These are phyloP conservation scores for Desoria tigrina DNA, from an alignment of 2,888 invertebrate species.

Conservation along the genomic window DNA sequence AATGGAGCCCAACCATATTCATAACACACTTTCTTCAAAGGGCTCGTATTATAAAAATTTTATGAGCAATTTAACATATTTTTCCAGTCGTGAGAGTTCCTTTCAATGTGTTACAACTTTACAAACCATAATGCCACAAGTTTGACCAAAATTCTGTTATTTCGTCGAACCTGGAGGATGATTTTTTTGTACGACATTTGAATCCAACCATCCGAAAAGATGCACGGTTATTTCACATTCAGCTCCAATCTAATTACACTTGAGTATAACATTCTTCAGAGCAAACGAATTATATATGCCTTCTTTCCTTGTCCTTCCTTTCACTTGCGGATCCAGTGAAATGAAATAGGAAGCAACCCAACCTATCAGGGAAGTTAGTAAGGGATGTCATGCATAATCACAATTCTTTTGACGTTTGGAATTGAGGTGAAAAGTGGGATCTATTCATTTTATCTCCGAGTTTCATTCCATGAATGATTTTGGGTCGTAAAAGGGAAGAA, in stretches of 20 bases:
- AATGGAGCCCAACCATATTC: slow-evolving; percentile 10
- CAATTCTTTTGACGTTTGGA: slow-evolving; percentile 1
- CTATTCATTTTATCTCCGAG: neutral
- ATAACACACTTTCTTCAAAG: slow-evolving; percentile 17
- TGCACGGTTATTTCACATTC: neutral
- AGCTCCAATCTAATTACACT: neutral
- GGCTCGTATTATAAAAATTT: slow-evolving; percentile 19
- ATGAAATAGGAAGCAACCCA: neutral
- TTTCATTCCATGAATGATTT: neutral
- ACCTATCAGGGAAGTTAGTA: neutral
- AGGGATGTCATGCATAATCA: slow-evolving; percentile 1
- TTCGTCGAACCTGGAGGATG: neutral
- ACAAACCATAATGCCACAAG: slow-evolving; percentile 8
- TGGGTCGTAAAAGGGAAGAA: slow-evolving; percentile 1
- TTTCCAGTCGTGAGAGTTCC: slow-evolving; percentile 14
- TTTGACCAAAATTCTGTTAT: neutral
- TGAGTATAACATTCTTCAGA: neutral
- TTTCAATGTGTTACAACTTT: neutral
- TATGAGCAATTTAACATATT: slow-evolving; percentile 34
- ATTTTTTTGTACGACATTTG: slow-evolving; percentile 2
- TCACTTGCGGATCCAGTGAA: neutral
- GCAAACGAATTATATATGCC: neutral
- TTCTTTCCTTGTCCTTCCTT: neutral
- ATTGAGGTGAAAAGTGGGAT: neutral
- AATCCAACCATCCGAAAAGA: slow-evolving; percentile 1